These are phyloP conservation scores for Odontamblyopus rebecca DNA, from an alignment of 2,797 vertebrate species.

Conservation along the genomic window DNA sequence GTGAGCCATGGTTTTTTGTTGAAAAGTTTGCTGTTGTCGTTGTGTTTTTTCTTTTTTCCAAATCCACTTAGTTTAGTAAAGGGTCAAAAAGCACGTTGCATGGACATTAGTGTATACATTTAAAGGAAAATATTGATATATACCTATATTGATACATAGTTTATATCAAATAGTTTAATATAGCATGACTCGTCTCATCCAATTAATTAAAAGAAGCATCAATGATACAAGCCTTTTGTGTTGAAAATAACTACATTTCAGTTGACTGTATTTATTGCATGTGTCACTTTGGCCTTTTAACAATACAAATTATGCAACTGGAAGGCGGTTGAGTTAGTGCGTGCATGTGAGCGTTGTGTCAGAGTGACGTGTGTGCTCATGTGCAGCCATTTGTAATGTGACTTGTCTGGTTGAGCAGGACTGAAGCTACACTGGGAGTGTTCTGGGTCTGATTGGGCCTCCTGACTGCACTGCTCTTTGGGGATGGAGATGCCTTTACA, in stretches of 20 bases:
- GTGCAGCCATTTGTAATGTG: slow-evolving; percentile 38
- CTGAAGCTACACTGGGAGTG: slow-evolving; percentile 7
- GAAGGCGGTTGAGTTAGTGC: slow-evolving; percentile 13
- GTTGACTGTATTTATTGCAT: neutral
- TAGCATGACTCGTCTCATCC: neutral
- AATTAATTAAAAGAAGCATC: neutral
- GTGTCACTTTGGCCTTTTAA: slow-evolving; percentile 2
- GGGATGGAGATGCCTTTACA: slow-evolving; percentile 37
- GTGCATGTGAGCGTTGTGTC: slow-evolving; percentile 27
- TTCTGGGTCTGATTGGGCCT: slow-evolving; percentile 10
- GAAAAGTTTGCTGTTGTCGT: neutral
- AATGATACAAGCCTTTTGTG: neutral
- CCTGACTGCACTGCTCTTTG: slow-evolving; percentile 30
- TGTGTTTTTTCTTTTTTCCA: too few species aligned
- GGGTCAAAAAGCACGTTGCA: neutral
- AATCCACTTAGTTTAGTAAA: too few species aligned
- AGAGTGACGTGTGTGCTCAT: slow-evolving; percentile 21
- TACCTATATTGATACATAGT: too few species aligned
- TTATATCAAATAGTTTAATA: neutral
- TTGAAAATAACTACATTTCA: neutral
- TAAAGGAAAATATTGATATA: neutral
- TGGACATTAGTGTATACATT: neutral
- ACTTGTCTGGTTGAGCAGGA: slow-evolving; percentile 57
- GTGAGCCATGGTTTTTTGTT: neutral
- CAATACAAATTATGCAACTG: slow-evolving; percentile 16